Percentiles rank a stretch among this genome's conserved stretches.
Conservation (phyloP, 2,113 vertebrate species). For the Esox niger region DNA sequence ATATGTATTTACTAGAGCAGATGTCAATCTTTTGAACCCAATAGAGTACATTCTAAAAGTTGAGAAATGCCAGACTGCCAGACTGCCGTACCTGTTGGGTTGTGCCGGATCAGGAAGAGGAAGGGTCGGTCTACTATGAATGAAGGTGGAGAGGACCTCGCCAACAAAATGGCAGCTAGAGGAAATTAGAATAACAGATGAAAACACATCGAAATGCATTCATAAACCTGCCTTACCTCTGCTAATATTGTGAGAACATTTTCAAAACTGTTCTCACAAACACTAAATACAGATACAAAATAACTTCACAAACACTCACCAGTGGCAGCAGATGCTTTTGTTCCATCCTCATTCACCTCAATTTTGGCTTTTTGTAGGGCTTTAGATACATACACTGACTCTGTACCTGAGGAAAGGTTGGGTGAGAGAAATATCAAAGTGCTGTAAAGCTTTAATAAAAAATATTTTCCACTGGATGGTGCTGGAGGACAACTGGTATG, state of each 20-base stretch:
- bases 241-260: background rate
- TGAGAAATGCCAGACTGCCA: background rate
- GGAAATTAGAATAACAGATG: constrained; percentile 6
- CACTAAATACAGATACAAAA: background rate
- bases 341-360: constrained; percentile 93
- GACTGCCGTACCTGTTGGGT: constrained; percentile 82
- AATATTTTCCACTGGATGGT: constrained; percentile 37
- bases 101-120: constrained; percentile 89
- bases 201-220: background rate
- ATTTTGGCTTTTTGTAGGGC: constrained; percentile 93
- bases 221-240: background rate
- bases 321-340: constrained; percentile 90
- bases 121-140: constrained; percentile 90
- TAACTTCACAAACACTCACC: constrained; percentile 69
- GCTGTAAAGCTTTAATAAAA: background rate
- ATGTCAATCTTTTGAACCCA: background rate
- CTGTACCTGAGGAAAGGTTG: constrained; percentile 68
- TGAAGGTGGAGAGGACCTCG: constrained; percentile 91
- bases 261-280: no score
- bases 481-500: constrained; percentile 9
- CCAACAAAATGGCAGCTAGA: constrained; percentile 86
- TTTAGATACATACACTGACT: constrained; percentile 82
- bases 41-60: background rate
- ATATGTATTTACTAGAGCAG: background rate
- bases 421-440: constrained; percentile 14